These are phyloP conservation scores for Deroptyus accipitrinus DNA, from an alignment of 2,113 vertebrate genomes.

Conservation along the genomic window DNA sequence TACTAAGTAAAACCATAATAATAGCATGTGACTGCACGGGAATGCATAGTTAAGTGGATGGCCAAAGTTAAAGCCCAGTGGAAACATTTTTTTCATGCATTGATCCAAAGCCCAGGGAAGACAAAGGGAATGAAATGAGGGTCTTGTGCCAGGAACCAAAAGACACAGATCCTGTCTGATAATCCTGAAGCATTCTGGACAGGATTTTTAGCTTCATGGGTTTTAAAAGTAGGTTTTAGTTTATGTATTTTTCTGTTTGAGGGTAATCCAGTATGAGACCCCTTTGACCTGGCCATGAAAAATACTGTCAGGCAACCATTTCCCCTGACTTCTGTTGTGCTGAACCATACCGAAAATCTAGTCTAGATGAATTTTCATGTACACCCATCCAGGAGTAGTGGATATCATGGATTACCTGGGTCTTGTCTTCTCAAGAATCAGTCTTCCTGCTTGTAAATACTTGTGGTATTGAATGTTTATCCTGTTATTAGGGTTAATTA, in stretches of 20 bases:
- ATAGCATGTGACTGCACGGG: background rate
- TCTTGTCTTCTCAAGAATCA: background rate
- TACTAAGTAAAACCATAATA: background rate
- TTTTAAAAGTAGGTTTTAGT: background rate
- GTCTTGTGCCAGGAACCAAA: background rate
- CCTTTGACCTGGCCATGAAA: background rate
- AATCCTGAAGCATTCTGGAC: background rate
- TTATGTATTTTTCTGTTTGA: background rate
- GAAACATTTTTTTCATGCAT: background rate
- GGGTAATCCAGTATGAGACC: background rate
- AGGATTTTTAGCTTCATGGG: background rate
- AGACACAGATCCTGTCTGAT: background rate
- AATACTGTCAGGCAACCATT: background rate
- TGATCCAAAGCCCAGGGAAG: background rate
- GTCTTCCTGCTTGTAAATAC: background rate
- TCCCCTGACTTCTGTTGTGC: background rate
- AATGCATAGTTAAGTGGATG: background rate
- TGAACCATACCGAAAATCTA: background rate
- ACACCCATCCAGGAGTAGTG: background rate
- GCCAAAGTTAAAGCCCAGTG: background rate
- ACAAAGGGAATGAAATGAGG: background rate
- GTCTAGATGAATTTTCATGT: rapidly evolving
- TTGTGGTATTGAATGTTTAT: background rate
- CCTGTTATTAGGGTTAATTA: background rate
- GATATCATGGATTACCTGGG: background rate